Evolutionary conservation across 2,888 invertebrate species (phyloP).

Genomic region (Drosophila limbata): DNA sequence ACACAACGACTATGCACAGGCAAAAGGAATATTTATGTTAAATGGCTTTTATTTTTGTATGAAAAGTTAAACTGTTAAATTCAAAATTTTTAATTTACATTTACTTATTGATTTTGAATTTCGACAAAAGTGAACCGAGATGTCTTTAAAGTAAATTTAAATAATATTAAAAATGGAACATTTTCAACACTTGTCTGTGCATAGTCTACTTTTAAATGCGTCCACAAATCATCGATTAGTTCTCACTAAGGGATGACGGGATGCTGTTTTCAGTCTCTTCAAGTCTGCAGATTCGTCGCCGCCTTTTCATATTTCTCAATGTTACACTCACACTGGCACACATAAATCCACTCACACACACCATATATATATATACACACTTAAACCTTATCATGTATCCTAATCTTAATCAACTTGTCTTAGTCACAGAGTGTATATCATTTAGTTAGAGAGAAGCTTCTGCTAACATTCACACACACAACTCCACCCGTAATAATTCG

Average conservation of each 20-base stretch:
- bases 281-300: not conserved
- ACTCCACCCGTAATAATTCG: constrained; percentile 43
- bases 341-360: not conserved
- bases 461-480: constrained; percentile 34
- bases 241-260: constrained; percentile 30
- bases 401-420: constrained; percentile 17
- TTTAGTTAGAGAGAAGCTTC: constrained; percentile 45
- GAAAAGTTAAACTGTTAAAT: not conserved
- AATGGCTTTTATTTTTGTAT: not conserved
- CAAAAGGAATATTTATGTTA: not conserved
- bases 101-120: not conserved
- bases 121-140: no score
- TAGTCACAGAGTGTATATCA: constrained; percentile 20
- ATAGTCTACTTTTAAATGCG: constrained; percentile 29
- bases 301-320: not conserved
- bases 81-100: not conserved
- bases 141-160: no score
- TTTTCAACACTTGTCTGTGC: constrained; percentile 21
- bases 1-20: constrained; percentile 45
- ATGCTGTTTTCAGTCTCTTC: constrained; percentile 10
- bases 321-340: constrained; percentile 21
- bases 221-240: constrained; percentile 25
- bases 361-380: not conserved
- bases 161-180: not conserved
- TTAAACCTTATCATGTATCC: constrained; percentile 6